Percentiles rank a stretch among this genome's conserved stretches.
phyloP scores from a whole-genome alignment of 2,113 vertebrate species.

The Microtus richardsoni region DNA sequence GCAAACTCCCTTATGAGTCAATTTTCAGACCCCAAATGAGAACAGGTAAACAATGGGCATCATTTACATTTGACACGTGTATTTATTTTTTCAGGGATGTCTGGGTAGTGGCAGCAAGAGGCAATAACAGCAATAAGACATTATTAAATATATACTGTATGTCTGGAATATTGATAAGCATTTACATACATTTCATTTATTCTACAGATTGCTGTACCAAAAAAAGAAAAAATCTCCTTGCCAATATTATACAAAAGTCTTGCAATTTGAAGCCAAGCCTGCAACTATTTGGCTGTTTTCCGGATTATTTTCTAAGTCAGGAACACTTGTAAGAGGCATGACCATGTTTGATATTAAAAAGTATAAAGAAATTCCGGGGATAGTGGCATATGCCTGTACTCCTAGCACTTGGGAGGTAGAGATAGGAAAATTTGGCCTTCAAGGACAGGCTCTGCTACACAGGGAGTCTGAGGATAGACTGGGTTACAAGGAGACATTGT shows the following conservation, averaged over 20 bases:
- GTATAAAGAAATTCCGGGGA: neutral
- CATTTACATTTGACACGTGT: neutral
- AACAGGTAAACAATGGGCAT: neutral
- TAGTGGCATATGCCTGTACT: too few species aligned
- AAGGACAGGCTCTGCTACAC: neutral
- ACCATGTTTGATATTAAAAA: neutral
- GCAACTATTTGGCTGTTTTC: neutral
- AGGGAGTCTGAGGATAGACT: neutral
- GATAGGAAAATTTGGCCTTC: neutral
- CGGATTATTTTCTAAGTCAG: neutral
- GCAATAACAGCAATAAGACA: neutral
- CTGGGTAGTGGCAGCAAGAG: neutral
- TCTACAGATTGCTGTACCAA: neutral
- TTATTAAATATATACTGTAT: neutral
- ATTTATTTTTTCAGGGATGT: slow-evolving; percentile 51
- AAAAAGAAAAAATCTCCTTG: neutral
- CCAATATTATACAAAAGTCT: neutral
- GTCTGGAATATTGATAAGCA: neutral
- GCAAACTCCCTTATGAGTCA: neutral
- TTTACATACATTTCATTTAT: neutral
- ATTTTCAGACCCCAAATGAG: neutral
- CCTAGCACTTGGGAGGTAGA: neutral
- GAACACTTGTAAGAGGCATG: neutral
- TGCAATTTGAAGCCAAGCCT: neutral
- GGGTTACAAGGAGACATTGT: neutral